Conservation (phyloP, 92 coral and sea anemone species). For the Porites divaricata region DNA sequence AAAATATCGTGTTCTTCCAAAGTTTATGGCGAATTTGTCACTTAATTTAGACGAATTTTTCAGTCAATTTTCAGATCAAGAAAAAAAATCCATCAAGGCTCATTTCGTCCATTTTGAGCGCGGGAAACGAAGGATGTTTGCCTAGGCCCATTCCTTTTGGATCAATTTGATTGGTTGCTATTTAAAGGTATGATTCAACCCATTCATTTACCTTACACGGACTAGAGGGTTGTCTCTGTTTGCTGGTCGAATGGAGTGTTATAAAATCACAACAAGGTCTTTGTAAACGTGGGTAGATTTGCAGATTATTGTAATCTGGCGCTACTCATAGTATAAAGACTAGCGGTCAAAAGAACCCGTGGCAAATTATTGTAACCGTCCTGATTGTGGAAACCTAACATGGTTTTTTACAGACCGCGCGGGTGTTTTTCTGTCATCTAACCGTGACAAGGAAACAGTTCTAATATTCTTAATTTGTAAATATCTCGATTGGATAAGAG, state of each 20-base stretch:
- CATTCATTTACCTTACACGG: neutral
- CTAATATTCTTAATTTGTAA: neutral
- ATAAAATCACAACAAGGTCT: neutral
- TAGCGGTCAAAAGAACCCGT: too few species aligned
- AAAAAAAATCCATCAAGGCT: too few species aligned
- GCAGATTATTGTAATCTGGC: neutral
- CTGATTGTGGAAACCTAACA: too few species aligned
- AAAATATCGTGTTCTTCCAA: too few species aligned
- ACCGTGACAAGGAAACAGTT: neutral
- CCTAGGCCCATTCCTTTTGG: neutral
- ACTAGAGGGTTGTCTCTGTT: neutral
- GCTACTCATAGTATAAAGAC: neutral
- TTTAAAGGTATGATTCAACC: neutral
- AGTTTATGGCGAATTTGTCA: too few species aligned
- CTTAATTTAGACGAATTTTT: too few species aligned
- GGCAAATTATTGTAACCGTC: too few species aligned
- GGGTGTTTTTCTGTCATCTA: too few species aligned
- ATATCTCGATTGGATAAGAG: neutral
- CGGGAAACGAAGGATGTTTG: neutral
- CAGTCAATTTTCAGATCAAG: too few species aligned
- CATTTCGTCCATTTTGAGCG: too few species aligned
- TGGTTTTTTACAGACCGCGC: too few species aligned
- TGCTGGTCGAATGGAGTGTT: neutral
- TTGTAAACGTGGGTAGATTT: conserved; percentile 11
- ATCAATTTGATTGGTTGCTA: conserved; percentile 25